These are phyloP conservation scores for Aulostomus chinensis DNA, from an alignment of 2,797 vertebrate genomes.

Conservation along the genomic window DNA sequence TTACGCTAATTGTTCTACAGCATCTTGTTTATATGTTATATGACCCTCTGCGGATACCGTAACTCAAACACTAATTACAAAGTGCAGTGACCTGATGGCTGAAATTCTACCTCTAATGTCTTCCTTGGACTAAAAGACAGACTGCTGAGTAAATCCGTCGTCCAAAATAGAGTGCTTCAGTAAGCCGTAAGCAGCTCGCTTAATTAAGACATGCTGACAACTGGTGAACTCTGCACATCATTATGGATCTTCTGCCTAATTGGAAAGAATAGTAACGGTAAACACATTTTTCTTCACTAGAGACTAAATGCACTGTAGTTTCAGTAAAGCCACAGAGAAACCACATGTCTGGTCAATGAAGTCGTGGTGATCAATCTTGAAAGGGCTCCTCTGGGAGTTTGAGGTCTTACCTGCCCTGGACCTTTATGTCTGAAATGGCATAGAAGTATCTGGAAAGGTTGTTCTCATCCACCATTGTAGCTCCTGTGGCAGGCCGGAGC, in stretches of 20 bases:
- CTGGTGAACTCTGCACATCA: slow-evolving; percentile 76
- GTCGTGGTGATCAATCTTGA: too few relatives aligned
- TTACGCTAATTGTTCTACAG: slow-evolving; percentile 28
- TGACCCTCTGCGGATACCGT: slow-evolving; percentile 49
- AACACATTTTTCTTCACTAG: slow-evolving; percentile 41
- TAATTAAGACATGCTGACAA: slow-evolving; percentile 87
- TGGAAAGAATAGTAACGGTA: slow-evolving; percentile 73
- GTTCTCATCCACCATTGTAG: slow-evolving; percentile 93
- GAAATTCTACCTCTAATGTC: slow-evolving; percentile 81
- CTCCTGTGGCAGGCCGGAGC: slow-evolving; percentile 92
- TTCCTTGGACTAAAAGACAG: slow-evolving; percentile 72
- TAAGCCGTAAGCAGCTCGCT: slow-evolving; percentile 76
- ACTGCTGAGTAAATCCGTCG: slow-evolving; percentile 67
- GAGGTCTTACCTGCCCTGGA: slow-evolving; percentile 93
- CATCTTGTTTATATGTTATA: slow-evolving; percentile 52
- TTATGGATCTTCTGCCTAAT: slow-evolving; percentile 82
- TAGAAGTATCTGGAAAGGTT: slow-evolving; percentile 98
- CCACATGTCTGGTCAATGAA: too few relatives aligned
- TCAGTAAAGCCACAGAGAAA: slow-evolving; percentile 4
- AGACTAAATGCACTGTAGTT: slow-evolving; percentile 15
- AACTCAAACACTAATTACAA: slow-evolving; percentile 82
- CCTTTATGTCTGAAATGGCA: slow-evolving; percentile 97
- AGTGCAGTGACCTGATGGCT: slow-evolving; percentile 84
- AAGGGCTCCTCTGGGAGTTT: too few relatives aligned
- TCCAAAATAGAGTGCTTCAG: slow-evolving; percentile 82